These are phyloP conservation scores for Syngnathus rostellatus DNA, from an alignment of 2,797 vertebrate species.

Conservation along the genomic window DNA sequence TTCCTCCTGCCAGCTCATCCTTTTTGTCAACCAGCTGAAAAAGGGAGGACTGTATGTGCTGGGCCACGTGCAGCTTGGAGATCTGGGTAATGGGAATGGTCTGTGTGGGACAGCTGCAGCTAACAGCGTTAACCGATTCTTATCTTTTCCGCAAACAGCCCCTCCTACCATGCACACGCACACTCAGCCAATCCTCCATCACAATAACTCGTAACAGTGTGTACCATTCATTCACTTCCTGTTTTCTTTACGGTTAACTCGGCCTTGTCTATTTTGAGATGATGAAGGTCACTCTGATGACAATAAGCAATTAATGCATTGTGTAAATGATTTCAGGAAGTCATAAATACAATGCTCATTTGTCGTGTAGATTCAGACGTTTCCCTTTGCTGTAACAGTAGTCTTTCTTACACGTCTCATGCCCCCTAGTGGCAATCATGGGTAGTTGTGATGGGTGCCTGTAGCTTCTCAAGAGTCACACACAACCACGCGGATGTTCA, in stretches of 20 bases:
- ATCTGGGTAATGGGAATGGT: slow-evolving; percentile 75
- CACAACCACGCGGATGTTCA: too few species aligned
- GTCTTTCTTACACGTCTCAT: background rate
- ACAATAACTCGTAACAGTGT: background rate
- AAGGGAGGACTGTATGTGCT: slow-evolving; percentile 91
- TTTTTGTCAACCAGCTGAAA: slow-evolving; percentile 94
- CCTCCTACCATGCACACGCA: background rate
- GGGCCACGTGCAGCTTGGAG: slow-evolving; percentile 89
- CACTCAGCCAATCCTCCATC: background rate
- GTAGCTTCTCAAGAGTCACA: background rate
- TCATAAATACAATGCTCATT: background rate
- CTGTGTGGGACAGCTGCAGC: slow-evolving; percentile 16
- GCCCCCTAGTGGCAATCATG: slow-evolving; percentile 23
- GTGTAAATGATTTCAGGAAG: background rate
- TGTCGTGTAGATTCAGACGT: too few species aligned
- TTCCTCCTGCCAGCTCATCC: slow-evolving; percentile 83
- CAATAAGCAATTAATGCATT: too few species aligned
- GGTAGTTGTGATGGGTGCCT: background rate
- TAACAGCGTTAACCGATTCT: slow-evolving; percentile 30
- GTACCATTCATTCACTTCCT: background rate
- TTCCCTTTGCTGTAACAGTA: background rate
- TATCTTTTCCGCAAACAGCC: slow-evolving; percentile 20
- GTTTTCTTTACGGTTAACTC: background rate
- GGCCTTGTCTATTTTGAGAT: background rate
- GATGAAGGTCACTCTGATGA: background rate